These are phyloP conservation scores for Ceratina australensis DNA, from an alignment of 1,140 invertebrate species.

Conservation along the genomic window DNA sequence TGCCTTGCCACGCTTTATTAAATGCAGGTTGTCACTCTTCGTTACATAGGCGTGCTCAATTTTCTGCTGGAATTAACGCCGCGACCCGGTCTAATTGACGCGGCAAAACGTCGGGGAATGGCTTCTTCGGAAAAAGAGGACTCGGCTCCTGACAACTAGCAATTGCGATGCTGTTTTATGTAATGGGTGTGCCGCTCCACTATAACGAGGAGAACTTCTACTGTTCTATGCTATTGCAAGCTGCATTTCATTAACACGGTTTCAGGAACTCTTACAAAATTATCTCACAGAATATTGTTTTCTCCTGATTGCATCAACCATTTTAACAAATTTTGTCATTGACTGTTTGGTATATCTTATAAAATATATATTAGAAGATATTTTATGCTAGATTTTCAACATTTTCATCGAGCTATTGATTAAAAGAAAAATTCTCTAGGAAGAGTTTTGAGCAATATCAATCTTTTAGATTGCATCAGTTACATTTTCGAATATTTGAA, in stretches of 20 bases:
- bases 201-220: background rate
- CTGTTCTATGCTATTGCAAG: too few species aligned
- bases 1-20: conserved; percentile 4
- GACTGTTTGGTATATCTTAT: too few species aligned
- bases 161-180: background rate
- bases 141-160: background rate
- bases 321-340: too few species aligned
- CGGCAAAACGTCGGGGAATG: background rate
- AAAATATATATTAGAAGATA: too few species aligned
- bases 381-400: too few species aligned
- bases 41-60: conserved; percentile 1
- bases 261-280: too few species aligned
- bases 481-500: too few species aligned
- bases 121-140: background rate
- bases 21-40: conserved; percentile 24
- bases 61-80: conserved; percentile 10
- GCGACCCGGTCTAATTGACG: background rate
- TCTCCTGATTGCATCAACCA: too few species aligned
- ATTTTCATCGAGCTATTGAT: too few species aligned
- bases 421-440: too few species aligned
- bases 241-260: too few species aligned
- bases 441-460: background rate
- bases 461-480: background rate
- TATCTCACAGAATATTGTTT: too few species aligned
- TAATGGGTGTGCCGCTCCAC: background rate